Evolutionary conservation across 2,888 invertebrate species (phyloP).

Genomic region (Notodonta dromedarius): DNA sequence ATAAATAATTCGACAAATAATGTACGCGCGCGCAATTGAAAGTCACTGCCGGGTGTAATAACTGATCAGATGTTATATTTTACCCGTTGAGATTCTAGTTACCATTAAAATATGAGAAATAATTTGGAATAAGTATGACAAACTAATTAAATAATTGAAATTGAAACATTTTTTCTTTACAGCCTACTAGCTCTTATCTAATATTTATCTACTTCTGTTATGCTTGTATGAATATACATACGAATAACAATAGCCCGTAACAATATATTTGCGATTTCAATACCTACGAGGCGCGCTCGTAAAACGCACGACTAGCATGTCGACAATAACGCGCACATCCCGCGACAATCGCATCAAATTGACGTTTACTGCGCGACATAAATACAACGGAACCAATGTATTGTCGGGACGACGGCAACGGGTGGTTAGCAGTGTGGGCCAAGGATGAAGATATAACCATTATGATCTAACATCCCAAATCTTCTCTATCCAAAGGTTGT

Average conservation of each 20-base stretch:
- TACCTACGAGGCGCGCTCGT: not conserved
- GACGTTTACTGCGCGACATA: conserved; percentile 66
- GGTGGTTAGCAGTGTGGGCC: conserved; percentile 6
- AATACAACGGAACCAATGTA: conserved; percentile 58
- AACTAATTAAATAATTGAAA: no score
- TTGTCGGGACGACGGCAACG: conserved; percentile 37
- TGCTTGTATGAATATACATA: not conserved
- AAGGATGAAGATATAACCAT: conserved; percentile 4
- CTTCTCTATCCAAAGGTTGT: no score
- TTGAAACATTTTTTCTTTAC: no score
- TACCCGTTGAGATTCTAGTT: no score
- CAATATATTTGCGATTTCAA: conserved; percentile 2
- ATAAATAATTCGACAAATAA: no score
- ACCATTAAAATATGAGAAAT: no score
- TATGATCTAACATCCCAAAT: not conserved
- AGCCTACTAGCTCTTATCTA: no score
- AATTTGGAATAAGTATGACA: no score
- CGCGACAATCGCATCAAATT: conserved; percentile 47
- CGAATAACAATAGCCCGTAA: not conserved
- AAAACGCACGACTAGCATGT: not conserved
- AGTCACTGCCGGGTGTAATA: no score
- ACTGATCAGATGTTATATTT: no score
- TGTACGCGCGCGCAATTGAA: no score
- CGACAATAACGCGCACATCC: conserved; percentile 19
- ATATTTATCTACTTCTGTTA: no score